Conservation (phyloP, 2,888 invertebrate species). For the Phymatocera aterrima region DNA sequence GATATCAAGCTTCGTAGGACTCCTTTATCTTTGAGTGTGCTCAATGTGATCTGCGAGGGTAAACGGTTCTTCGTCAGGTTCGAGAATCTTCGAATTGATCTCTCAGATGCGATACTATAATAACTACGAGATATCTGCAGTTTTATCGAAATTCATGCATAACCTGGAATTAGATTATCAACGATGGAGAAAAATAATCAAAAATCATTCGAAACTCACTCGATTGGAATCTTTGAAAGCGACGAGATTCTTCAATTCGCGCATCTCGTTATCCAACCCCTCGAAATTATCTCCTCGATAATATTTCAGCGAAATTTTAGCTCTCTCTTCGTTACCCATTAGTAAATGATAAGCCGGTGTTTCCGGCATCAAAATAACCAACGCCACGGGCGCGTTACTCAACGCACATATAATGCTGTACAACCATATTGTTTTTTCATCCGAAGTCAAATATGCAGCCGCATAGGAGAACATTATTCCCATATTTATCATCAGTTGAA, state of each 20-base stretch:
- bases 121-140: too few species aligned
- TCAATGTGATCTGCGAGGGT: conserved; percentile 49
- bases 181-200: not conserved
- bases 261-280: conserved; percentile 57
- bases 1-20: conserved; percentile 57
- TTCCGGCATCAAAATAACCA: conserved; percentile 60
- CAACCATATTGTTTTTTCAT: conserved; percentile 54
- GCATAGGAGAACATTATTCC: conserved; percentile 66
- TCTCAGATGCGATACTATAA: too few species aligned
- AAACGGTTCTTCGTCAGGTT: too few species aligned
- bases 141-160: too few species aligned
- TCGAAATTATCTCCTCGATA: conserved; percentile 56
- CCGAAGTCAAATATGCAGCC: conserved; percentile 52
- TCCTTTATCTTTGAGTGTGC: conserved; percentile 56
- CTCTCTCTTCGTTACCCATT: conserved; percentile 56
- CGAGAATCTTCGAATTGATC: too few species aligned
- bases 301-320: conserved; percentile 60
- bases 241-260: conserved; percentile 57
- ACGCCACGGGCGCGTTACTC: conserved; percentile 58
- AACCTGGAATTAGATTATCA: not conserved
- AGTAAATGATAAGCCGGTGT: conserved; percentile 62
- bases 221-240: conserved; percentile 47
- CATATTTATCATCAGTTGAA: conserved; percentile 65
- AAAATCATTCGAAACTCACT: conserved; percentile 52
- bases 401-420: conserved; percentile 64